Evolutionary conservation across 2,113 vertebrate genomes (phyloP), one percentile per base, ranked within the genome.

Genomic region (Chaetodon trifascialis): DNA sequence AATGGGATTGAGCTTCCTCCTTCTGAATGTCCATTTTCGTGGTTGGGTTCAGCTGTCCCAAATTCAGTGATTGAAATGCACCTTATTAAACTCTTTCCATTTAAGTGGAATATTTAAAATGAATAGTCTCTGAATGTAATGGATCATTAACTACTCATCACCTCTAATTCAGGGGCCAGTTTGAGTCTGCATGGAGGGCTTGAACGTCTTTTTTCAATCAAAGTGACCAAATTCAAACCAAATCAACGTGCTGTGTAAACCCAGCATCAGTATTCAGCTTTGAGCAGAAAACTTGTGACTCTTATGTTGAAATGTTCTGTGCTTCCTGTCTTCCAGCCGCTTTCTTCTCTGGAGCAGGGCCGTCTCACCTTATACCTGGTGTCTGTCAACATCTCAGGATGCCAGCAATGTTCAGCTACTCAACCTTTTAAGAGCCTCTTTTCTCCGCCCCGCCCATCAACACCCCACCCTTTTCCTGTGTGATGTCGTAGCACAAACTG

Each of bases 401-500:
- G 89, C 90, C 96, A 96, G 94, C 91, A 84, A 95, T 93, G 95
- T 95, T 95, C 87, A 80, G 68, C 80, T 75, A 71, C 90, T 95
- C 96, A 93, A 91, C 93, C 92, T 95, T 93, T 95, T 92, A 95
- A 94, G 94, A 92, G 95, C 95, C 81, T 59, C 73, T 82, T 82
- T 83, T 81, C 80, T 94, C 95, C 95, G 88, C 88, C 93, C 92
- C 93, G 89, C 92, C 93, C 94, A 89, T 95, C 95, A 83, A 71
- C 62, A 15, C 93, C 88, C 94, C 93, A 83, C 46, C 85, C 85
- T 38, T 92, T 94, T 91, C 92, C 95, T 93, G 96, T 95, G 94
- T 97, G 96, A 97, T 88, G 95, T 97, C 54, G 96, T 99, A 97
- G 97, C 97, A 96, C 97, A 97, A 94, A 97, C 96, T 95, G 97